These are phyloP conservation scores for Diplolepis rosae DNA, from an alignment of 2,888 invertebrate genomes.

Conservation along the genomic window DNA sequence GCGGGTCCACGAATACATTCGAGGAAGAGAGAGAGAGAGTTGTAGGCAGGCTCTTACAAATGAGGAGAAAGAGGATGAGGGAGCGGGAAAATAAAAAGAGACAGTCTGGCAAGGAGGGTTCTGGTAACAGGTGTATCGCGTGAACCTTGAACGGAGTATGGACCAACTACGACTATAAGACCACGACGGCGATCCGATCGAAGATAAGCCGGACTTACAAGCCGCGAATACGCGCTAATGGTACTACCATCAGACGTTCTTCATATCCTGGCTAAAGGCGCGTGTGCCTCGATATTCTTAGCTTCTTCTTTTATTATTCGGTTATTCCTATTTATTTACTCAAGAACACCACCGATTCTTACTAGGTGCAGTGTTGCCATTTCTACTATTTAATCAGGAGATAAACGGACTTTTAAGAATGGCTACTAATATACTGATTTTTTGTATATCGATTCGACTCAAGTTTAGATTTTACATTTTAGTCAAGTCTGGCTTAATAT, in stretches of 20 bases:
- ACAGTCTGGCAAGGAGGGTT: constrained; percentile 38
- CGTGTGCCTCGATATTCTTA: constrained; percentile 40
- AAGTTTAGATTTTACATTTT: no score
- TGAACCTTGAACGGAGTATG: constrained; percentile 26
- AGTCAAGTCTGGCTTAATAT: no score
- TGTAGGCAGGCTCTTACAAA: constrained; percentile 54
- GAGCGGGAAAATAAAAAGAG: constrained; percentile 34
- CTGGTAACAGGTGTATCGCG: constrained; percentile 54
- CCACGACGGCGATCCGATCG: constrained; percentile 57
- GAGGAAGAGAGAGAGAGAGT: constrained; percentile 31
- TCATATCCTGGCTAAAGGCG: constrained; percentile 53
- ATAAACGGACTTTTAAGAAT: no score
- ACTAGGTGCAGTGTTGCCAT: no score
- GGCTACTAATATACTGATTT: no score
- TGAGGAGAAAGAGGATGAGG: constrained; percentile 41
- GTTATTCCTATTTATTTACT: constrained; percentile 29
- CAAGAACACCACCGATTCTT: constrained; percentile 5
- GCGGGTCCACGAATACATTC: background rate
- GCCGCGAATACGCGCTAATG: constrained; percentile 50
- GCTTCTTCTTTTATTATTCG: constrained; percentile 3
- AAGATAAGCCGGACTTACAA: constrained; percentile 57
- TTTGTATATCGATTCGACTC: no score
- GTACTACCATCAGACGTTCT: constrained; percentile 43
- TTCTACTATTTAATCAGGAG: no score
- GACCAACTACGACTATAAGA: constrained; percentile 33